Base-by-base conservation (phyloP, 2,888 invertebrate genomes). In the Cotesia congregata region DNA sequence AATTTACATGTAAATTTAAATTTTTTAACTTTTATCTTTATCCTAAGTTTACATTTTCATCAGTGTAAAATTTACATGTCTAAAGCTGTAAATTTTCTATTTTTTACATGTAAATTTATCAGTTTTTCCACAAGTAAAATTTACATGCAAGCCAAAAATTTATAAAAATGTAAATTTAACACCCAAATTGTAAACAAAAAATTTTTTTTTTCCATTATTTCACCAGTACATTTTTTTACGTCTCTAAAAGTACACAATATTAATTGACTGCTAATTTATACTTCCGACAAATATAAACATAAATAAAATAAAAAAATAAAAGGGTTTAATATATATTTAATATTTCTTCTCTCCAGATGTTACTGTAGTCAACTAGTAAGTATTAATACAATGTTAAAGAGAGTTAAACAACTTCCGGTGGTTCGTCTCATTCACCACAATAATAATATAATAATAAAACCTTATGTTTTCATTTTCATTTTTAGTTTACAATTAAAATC, bases 401-500 rank as follows among this genome's bases (percentile, higher is more conserved):
- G 50, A 50, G 50, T 50, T 50, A 50, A 50, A 50, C 50, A 50
- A 50, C 50, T 50, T 50, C 50, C 50, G 50, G 50, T 60, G 12
- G 38, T 67, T 72, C 69, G 69, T 74, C 70, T 17, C 68, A 41
- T 62, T 6, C 61, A 41, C 50, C 67, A 69, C 15, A 74, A 67
- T 50, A 41, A 61, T 50, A 50, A 50, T 50, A 50, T 50, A 50
- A 50, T 50, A 50, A 62, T 50, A 50, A 62, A 77, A 78, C 83
- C 83, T 83, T 83, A 82, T 83, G 83, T 83, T 82, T 86, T 84
- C 82, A 82, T 83, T 82, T 86, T 84, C 82, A 83, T 84, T 83
- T 81, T 80, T 77, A 80, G 77, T 12, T 79, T 79, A 83, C 85
- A 86, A 87, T 87, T 87, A 87, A 84, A 85, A 86, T 81, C 84